Evolutionary conservation across 2,113 vertebrate genomes (phyloP).

Genomic region (Erpornis zantholeuca): DNA sequence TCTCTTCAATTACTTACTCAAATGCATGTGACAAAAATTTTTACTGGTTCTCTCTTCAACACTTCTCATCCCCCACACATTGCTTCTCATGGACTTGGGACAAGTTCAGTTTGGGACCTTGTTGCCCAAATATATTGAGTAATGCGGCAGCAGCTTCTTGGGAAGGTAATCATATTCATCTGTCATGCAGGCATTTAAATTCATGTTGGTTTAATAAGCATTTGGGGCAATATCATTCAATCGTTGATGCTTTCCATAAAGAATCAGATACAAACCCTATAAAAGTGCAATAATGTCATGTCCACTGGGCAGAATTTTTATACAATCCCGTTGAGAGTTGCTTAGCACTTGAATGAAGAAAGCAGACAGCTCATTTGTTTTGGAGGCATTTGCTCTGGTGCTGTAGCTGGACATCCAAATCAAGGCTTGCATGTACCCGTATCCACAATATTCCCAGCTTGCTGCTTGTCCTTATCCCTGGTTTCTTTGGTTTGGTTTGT

Average conservation of each 20-base stretch:
- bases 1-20: not conserved
- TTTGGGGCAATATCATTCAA: not conserved
- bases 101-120: not conserved
- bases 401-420: not conserved
- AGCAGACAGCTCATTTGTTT: not conserved
- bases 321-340: not conserved
- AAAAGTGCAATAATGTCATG: rapidly evolving
- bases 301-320: not conserved
- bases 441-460: not conserved
- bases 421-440: not conserved
- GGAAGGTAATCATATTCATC: rapidly evolving
- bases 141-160: not conserved
- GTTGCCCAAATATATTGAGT: not conserved
- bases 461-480: not conserved
- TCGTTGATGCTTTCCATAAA: not conserved
- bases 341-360: not conserved
- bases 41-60: not conserved
- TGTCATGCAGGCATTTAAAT: not conserved
- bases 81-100: not conserved
- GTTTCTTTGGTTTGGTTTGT: not conserved
- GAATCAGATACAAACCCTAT: not conserved
- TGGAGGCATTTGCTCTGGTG: not conserved
- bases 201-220: not conserved
- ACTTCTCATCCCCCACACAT: rapidly evolving
- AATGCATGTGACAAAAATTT: not conserved